phyloP scores from a whole-genome alignment of 2,113 vertebrate species.

The Girardinichthys multiradiatus region DNA sequence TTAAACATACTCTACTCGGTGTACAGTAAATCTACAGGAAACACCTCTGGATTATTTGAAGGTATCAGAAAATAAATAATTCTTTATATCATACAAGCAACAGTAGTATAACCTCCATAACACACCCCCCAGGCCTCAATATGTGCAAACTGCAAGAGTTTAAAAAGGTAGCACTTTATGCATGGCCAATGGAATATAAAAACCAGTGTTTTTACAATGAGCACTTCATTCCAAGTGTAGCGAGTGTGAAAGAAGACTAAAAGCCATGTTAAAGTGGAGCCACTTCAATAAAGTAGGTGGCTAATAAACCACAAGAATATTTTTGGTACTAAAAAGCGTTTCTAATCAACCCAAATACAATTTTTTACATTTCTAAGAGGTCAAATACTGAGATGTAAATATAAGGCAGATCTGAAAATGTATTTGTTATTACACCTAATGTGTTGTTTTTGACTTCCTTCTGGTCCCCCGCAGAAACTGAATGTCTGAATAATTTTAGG shows the following conservation, averaged over 20 bases:
- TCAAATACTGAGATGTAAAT: slow-evolving; percentile 46
- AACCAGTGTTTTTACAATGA: slow-evolving; percentile 51
- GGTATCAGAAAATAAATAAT: slow-evolving; percentile 80
- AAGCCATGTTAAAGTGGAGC: slow-evolving; percentile 5
- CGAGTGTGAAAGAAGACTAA: slow-evolving; percentile 12
- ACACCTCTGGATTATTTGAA: slow-evolving; percentile 48
- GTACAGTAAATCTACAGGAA: slow-evolving; percentile 38
- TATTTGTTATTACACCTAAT: slow-evolving; percentile 20
- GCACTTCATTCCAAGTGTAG: slow-evolving; percentile 39
- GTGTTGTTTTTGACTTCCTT: slow-evolving; percentile 19
- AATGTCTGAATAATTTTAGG: slow-evolving; percentile 13
- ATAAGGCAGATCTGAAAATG: slow-evolving; percentile 7
- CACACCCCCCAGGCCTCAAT: slow-evolving; percentile 48
- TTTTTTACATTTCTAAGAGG: slow-evolving; percentile 9
- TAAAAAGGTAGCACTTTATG: slow-evolving; percentile 68
- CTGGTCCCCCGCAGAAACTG: slow-evolving; percentile 6
- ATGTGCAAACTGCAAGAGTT: slow-evolving; percentile 77
- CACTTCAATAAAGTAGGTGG: slow-evolving; percentile 19
- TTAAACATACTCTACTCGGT: slow-evolving; percentile 36
- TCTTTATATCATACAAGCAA: slow-evolving; percentile 71
- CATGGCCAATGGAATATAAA: slow-evolving; percentile 46
- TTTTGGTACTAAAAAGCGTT: slow-evolving; percentile 38
- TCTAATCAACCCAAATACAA: slow-evolving; percentile 25
- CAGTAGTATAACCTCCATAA: slow-evolving; percentile 75
- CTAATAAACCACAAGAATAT: slow-evolving; percentile 43